Percentiles rank a stretch among this genome's conserved stretches.
These are phyloP conservation scores for Cancer borealis DNA, from an alignment of 2,888 invertebrate species.

Conservation along the genomic window DNA sequence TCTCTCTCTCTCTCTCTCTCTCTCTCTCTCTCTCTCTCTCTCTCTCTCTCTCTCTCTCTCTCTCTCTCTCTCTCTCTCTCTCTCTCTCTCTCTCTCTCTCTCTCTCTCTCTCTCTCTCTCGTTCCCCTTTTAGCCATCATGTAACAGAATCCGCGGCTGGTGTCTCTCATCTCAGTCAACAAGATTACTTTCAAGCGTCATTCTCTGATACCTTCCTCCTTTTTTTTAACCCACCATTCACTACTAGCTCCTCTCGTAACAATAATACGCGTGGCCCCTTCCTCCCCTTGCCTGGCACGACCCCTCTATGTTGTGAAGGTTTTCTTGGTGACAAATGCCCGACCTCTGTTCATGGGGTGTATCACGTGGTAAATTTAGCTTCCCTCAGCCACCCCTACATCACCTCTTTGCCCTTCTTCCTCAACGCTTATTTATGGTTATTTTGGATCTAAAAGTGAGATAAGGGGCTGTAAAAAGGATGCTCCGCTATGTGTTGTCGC, in stretches of 20 bases:
- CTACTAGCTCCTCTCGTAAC: neutral
- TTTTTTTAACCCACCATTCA: neutral
- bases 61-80: slow-evolving; percentile 37
- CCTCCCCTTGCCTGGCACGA: neutral
- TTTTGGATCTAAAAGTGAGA: slow-evolving; percentile 28
- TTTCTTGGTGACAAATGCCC: neutral
- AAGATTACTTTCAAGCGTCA: neutral
- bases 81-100: slow-evolving; percentile 16
- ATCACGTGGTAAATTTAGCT: slow-evolving; percentile 4
- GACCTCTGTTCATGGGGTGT: too few relatives aligned
- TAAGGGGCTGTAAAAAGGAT: neutral
- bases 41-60: slow-evolving; percentile 31
- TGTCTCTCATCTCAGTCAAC: neutral
- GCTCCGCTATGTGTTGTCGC: neutral
- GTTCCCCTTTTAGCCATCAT: neutral
- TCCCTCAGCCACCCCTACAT: neutral
- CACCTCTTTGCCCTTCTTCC: slow-evolving; percentile 3
- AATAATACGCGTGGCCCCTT: neutral
- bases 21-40: slow-evolving; percentile 1
- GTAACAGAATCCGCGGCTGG: neutral
- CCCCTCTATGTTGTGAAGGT: neutral
- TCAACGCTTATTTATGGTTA: neutral
- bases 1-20: slow-evolving; percentile 31
- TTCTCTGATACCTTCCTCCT: neutral
- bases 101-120: slow-evolving; percentile 23